These are phyloP conservation scores for Anas georgica DNA, from an alignment of 2,797 vertebrate genomes.

Conservation along the genomic window DNA sequence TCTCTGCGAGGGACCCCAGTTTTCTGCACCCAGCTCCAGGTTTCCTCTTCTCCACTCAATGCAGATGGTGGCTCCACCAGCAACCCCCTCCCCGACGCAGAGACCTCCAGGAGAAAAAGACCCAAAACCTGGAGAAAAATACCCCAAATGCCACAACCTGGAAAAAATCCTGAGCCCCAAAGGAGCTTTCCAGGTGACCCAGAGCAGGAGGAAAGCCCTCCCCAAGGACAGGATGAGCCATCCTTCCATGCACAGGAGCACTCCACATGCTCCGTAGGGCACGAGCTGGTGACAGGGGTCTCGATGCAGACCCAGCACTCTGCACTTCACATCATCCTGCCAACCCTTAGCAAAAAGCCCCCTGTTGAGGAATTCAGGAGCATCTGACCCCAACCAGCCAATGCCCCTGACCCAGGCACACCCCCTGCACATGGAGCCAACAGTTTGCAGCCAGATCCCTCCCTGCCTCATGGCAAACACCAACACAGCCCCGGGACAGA, in stretches of 20 bases:
- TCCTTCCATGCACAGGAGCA: neutral
- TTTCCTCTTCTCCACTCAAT: neutral
- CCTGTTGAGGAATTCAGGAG: neutral
- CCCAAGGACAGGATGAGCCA: too few relatives aligned
- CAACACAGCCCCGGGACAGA: neutral
- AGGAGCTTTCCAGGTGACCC: neutral
- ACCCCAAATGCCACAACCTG: neutral
- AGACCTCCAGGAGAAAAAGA: neutral
- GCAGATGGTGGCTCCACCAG: neutral
- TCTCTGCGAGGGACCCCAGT: neutral
- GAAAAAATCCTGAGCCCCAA: neutral
- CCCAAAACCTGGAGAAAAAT: neutral
- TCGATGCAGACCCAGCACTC: neutral
- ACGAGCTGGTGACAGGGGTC: neutral
- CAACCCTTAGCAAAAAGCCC: neutral
- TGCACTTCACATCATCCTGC: neutral
- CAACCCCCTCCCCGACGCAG: neutral
- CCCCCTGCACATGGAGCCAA: neutral
- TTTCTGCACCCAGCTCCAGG: neutral
- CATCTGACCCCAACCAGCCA: neutral
- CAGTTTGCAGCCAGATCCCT: neutral
- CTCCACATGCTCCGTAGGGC: neutral
- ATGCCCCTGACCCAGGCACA: neutral
- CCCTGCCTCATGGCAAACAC: neutral
- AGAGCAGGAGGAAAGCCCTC: too few relatives aligned